Evolutionary conservation across 2,113 vertebrate species (phyloP).

Genomic region (Brachypodius melanocephalos): DNA sequence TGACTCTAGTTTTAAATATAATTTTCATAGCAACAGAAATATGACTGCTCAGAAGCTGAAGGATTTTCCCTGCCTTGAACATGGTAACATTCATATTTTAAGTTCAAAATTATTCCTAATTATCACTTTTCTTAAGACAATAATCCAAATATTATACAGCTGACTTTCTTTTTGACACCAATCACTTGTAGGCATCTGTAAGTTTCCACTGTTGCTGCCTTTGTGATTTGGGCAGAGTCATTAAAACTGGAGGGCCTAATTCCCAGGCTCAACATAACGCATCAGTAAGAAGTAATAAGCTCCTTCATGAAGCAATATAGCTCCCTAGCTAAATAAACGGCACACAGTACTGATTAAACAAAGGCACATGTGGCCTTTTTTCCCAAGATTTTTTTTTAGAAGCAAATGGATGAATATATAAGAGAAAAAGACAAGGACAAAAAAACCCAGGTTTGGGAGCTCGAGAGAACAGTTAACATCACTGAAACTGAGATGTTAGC

Average conservation of each 20-base stretch:
- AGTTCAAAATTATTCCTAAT: neutral
- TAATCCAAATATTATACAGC: neutral
- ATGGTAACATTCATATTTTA: neutral
- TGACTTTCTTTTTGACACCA: neutral
- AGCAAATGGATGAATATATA: neutral
- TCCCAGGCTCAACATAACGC: slow-evolving; percentile 5
- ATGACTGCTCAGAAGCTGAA: neutral
- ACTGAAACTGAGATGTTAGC: neutral
- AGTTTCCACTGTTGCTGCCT: slow-evolving; percentile 2
- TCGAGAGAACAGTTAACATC: neutral
- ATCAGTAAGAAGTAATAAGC: slow-evolving; percentile 26
- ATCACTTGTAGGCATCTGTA: neutral
- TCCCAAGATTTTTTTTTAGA: neutral
- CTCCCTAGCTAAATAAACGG: slow-evolving; percentile 27
- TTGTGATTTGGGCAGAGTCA: slow-evolving; percentile 4
- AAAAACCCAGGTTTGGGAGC: neutral
- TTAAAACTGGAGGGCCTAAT: slow-evolving; percentile 33
- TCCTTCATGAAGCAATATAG: slow-evolving; percentile 2
- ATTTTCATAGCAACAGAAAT: slow-evolving; percentile 4
- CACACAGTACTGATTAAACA: slow-evolving; percentile 24
- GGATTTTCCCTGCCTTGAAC: neutral
- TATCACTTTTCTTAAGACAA: neutral
- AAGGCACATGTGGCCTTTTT: slow-evolving; percentile 3
- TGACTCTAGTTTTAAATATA: neutral
- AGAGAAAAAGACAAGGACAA: neutral